These are phyloP conservation scores for Rhynchopsitta pachyrhyncha DNA, from an alignment of 2,113 vertebrate genomes.

Conservation along the genomic window DNA sequence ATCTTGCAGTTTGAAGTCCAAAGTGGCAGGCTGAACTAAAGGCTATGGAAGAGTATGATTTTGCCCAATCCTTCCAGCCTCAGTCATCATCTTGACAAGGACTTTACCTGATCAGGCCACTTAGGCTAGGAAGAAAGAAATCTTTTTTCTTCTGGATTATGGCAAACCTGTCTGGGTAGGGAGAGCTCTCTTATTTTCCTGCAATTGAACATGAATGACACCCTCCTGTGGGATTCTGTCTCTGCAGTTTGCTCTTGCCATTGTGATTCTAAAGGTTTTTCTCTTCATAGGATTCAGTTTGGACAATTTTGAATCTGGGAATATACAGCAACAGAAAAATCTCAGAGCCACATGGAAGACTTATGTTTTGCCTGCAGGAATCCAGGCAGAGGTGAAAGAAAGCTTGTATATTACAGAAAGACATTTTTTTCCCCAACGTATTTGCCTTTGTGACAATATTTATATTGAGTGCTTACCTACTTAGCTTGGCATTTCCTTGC, in stretches of 20 bases:
- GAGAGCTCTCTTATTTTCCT: background rate
- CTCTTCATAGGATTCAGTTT: background rate
- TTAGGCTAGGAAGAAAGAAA: background rate
- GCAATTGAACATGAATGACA: background rate
- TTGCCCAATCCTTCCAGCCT: background rate
- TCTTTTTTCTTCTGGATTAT: background rate
- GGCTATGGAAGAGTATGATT: background rate
- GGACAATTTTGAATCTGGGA: background rate
- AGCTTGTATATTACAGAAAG: background rate
- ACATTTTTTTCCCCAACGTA: background rate
- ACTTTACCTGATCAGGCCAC: background rate
- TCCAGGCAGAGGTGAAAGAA: background rate
- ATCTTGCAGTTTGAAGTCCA: background rate
- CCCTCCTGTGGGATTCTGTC: background rate
- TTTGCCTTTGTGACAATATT: background rate
- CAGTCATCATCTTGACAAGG: background rate
- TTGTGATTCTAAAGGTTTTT: background rate
- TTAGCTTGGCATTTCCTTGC: background rate
- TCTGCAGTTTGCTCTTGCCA: background rate
- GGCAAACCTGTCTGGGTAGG: background rate
- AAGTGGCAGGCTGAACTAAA: background rate
- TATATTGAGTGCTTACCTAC: background rate
- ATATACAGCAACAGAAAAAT: background rate
- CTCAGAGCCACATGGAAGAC: background rate
- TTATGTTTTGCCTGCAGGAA: background rate